Base-by-base conservation (phyloP, 2,888 invertebrate species). In the Caenorhabditis sinica region DNA sequence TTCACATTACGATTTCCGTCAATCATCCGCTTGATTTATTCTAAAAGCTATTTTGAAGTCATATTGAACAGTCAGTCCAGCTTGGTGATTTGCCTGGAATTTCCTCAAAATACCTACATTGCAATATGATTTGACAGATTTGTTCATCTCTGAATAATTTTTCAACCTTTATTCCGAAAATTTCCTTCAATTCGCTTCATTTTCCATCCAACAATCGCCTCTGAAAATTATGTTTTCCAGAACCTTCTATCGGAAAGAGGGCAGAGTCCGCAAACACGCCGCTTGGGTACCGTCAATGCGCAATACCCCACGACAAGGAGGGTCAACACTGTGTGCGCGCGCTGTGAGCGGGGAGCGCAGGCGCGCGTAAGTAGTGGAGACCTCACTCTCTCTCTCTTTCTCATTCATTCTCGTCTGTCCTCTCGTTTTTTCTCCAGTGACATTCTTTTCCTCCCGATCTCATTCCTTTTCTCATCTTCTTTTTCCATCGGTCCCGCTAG, bases 371-470 rank as follows among this genome's bases (percentile, higher is more conserved):
- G 6, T 20, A n/a, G 40, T 40, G 13, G 40, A 13, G 40, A 13
- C 40, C 40, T 40, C 33, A 33, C 11, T 25, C 71, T 71, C 71
- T 25, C 43, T 43, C 40, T 40, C 33, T 6, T 6, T 25, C 71
- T 71, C 71, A 23, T 36, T 43, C 43, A 28, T 15, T 23, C 30
- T 30, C 45, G n/a, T 17, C 15, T 43, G 13, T 25, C 30, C 28
- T 49, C 45, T 30, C 25, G 40, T 40, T 49, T 61, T 61, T 61
- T 51, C 61, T 63, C 49, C 33, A 23, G 33, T 63, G 61, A 63
- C 73, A 73, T 36, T 73, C 61, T 28, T 36, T 49, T 61, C 36
- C 43, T 30, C 60, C 40, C 43, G 33, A 8, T 60, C 60, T 56
- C 28, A 5, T 56, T 56, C 28, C 8, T 33, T 36, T 20, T 60